A percentile compares a stretch with the other conserved stretches of the same genome.
phyloP scores from a whole-genome alignment of 2,797 vertebrate genomes.

The Acomys russatus region DNA sequence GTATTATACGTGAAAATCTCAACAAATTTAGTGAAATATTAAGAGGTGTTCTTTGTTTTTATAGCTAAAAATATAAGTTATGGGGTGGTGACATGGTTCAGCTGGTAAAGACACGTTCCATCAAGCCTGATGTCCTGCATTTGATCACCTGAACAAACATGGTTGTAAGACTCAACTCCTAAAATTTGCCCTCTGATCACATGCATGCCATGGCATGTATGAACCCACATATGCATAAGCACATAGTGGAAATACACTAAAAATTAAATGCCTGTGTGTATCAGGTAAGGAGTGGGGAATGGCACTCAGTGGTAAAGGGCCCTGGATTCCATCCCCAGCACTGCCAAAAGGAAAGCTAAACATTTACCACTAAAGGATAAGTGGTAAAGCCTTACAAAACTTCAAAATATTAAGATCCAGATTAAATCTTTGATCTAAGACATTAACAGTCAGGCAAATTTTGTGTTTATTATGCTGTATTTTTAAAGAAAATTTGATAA shows the following conservation, averaged over 20 bases:
- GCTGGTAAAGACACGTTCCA: not conserved
- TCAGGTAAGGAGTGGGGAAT: not conserved
- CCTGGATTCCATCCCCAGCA: not conserved
- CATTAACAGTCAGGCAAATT: constrained; percentile 49
- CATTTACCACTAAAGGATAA: not conserved
- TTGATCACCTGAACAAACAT: not conserved
- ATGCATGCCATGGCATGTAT: not conserved
- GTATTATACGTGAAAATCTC: not conserved
- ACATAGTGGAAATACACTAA: not conserved
- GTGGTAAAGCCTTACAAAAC: not conserved
- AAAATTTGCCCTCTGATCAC: not conserved
- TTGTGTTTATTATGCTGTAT: not conserved
- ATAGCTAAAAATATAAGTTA: not conserved
- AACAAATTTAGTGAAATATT: constrained; percentile 21
- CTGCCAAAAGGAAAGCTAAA: not conserved
- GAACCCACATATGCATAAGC: not conserved
- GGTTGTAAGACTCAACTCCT: not conserved
- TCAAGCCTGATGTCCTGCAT: not conserved
- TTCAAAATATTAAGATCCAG: constrained; percentile 26
- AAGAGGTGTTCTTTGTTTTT: not conserved
- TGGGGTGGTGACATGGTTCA: not conserved
- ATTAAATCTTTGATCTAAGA: constrained; percentile 45
- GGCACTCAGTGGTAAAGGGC: not conserved
- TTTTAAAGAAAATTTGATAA: constrained; percentile 35
- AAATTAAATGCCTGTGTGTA: not conserved